phyloP scores from a whole-genome alignment of 2,797 vertebrate species.

The Takifugu rubripes region DNA sequence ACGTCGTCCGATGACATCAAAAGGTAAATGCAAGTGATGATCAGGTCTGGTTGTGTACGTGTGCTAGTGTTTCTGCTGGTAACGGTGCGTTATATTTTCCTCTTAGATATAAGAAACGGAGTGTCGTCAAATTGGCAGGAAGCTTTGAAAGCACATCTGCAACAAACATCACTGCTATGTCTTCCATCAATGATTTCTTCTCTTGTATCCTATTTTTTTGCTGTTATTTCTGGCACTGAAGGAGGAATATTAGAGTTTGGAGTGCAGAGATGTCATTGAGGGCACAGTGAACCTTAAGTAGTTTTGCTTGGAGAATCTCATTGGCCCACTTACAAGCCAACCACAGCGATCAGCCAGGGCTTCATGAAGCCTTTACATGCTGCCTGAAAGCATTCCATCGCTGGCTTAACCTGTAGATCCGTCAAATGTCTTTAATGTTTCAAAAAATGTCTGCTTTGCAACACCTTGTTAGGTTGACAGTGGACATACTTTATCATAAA shows the following conservation, averaged over 20 bases:
- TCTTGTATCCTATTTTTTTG: slow-evolving; percentile 84
- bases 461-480: slow-evolving; percentile 54
- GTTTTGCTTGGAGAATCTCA: slow-evolving; percentile 24
- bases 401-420: slow-evolving; percentile 54
- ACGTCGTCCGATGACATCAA: slow-evolving; percentile 75
- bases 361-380: slow-evolving; percentile 35
- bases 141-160: slow-evolving; percentile 64
- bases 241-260: slow-evolving; percentile 12
- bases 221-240: slow-evolving; percentile 4
- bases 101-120: slow-evolving; percentile 79
- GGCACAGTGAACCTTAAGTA: slow-evolving; percentile 16
- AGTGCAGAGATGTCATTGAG: slow-evolving; percentile 2
- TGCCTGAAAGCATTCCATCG: slow-evolving; percentile 32
- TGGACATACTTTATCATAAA: slow-evolving; percentile 58
- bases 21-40: slow-evolving; percentile 65
- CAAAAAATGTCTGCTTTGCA: slow-evolving; percentile 61
- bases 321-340: slow-evolving; percentile 30
- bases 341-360: slow-evolving; percentile 38
- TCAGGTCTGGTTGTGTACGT: background rate
- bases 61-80: background rate
- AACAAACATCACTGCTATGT: slow-evolving; percentile 80
- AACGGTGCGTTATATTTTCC: slow-evolving; percentile 14
- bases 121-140: slow-evolving; percentile 63
- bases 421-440: slow-evolving; percentile 55
- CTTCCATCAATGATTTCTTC: slow-evolving; percentile 87